Evolutionary conservation across 1,140 invertebrate genomes (phyloP), one percentile per base, ranked within the genome.

Genomic region (Rhagoletis zephyria): DNA sequence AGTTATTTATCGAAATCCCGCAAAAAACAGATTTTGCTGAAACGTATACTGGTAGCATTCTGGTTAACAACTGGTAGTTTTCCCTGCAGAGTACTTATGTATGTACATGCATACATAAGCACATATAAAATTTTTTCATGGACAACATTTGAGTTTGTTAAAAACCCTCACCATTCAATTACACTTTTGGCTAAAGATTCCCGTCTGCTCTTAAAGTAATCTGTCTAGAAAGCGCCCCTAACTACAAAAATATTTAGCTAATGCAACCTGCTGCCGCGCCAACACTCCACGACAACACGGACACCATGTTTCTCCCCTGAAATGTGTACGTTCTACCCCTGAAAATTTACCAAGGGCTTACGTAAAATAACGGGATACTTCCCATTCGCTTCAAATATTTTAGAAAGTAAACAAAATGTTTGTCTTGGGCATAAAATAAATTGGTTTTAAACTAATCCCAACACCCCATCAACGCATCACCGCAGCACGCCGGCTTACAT

Each of bases 401-500:
- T 91, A 90, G 89, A 90, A 91, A 90, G 91, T 91, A 91, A 91
- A 91, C 90, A 91, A 91, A 91, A 91, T 91, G 91, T 91, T 91
- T 91, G 89, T 89, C 89, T 89, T 85, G 90, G 89, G 90, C 90
- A 91, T 91, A 91, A 91, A 91, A 91, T 91, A 91, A 91, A 91
- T 91, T 91, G 90, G 90, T 90, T 91, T 88, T 89, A 88, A 90
- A 91, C 90, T 91, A 91, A 91, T 91, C 89, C 91, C 90, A 88
- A 88, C 88, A 61, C 14, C 67, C 67, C 42, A 74, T 42, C 42
- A 48, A 10, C 42, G 16, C 14, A 74, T 48, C 12, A 48, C 14
- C 42, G 12, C 67, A 67, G 10, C 30, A 1, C 12, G 10, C 19
- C 42, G 10, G 16, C 61, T 14, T 14, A 63, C 16, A 14, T 63